Evolutionary conservation across 2,888 invertebrate species (phyloP).

Genomic region (Epinotia ramella): DNA sequence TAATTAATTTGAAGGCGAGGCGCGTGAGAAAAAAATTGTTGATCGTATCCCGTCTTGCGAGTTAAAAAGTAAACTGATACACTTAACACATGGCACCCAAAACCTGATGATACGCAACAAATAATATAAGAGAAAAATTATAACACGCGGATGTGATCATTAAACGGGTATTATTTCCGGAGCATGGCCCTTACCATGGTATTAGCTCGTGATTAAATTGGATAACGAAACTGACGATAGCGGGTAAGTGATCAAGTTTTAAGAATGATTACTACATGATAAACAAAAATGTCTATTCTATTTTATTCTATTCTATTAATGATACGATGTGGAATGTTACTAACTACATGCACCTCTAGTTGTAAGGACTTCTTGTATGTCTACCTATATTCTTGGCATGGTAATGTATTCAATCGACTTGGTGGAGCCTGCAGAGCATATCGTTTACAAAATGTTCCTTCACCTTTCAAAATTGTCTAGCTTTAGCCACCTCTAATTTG

Average conservation of each 20-base stretch:
- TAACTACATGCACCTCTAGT: too few relatives aligned
- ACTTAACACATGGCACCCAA: conserved; percentile 36
- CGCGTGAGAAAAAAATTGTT: conserved; percentile 23
- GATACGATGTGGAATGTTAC: too few relatives aligned
- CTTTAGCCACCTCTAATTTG: not conserved
- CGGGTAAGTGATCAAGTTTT: not conserved
- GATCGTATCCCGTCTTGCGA: conserved; percentile 11
- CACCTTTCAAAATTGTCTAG: not conserved
- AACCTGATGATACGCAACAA: conserved; percentile 45
- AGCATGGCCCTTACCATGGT: conserved; percentile 35
- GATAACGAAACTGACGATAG: conserved; percentile 17
- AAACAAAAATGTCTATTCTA: too few relatives aligned
- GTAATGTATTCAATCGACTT: not conserved
- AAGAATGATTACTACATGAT: too few relatives aligned
- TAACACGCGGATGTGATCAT: conserved; percentile 65
- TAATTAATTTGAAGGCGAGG: conserved; percentile 25
- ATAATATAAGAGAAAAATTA: conserved; percentile 53
- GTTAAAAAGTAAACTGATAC: conserved; percentile 31
- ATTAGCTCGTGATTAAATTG: conserved; percentile 23
- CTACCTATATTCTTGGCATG: too few relatives aligned
- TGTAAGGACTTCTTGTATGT: not conserved
- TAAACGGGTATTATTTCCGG: conserved; percentile 77
- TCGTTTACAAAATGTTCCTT: not conserved
- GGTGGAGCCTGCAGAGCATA: not conserved
- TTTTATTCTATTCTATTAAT: too few relatives aligned